These are phyloP conservation scores for Drosophila kurseongensis DNA, from an alignment of 1,140 invertebrate species.

Conservation along the genomic window DNA sequence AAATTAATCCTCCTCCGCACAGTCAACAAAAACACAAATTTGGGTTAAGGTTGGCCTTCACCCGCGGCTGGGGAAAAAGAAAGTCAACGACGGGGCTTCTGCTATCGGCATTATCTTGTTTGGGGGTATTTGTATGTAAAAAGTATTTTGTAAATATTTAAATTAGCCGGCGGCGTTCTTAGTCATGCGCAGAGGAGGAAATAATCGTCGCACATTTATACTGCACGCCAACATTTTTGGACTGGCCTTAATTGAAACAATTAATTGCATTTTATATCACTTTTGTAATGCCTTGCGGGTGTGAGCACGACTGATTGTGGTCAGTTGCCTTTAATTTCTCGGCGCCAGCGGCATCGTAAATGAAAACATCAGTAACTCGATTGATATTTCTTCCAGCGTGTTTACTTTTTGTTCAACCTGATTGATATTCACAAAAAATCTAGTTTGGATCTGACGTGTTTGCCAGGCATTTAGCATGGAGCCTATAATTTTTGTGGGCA, in stretches of 20 bases:
- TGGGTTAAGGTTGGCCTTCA: constrained; percentile 71
- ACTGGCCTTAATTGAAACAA: constrained; percentile 48
- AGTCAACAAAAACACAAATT: constrained; percentile 42
- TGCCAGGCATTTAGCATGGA: constrained; percentile 58
- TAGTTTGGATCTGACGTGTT: constrained; percentile 57
- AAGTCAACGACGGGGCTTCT: constrained; percentile 50
- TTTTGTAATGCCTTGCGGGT: constrained; percentile 34
- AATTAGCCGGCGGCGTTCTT: constrained; percentile 27
- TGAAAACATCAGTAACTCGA: constrained; percentile 60
- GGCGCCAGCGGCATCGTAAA: constrained; percentile 39
- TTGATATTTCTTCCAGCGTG: constrained; percentile 8
- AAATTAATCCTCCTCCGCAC: constrained; percentile 63
- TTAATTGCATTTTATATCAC: constrained; percentile 55
- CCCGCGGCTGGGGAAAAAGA: constrained; percentile 43
- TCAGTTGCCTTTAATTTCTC: constrained; percentile 50
- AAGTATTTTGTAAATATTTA: constrained; percentile 46
- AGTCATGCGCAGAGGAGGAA: constrained; percentile 37
- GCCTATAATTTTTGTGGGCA: constrained; percentile 37
- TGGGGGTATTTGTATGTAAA: constrained; percentile 29
- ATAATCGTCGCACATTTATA: constrained; percentile 25
- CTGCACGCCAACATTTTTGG: constrained; percentile 31
- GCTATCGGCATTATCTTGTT: constrained; percentile 53
- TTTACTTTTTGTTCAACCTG: constrained; percentile 3
- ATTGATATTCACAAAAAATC: constrained; percentile 54
- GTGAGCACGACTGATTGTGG: constrained; percentile 32